Conservation (phyloP, 2,888 invertebrate genomes). For the Xylota segnis region DNA sequence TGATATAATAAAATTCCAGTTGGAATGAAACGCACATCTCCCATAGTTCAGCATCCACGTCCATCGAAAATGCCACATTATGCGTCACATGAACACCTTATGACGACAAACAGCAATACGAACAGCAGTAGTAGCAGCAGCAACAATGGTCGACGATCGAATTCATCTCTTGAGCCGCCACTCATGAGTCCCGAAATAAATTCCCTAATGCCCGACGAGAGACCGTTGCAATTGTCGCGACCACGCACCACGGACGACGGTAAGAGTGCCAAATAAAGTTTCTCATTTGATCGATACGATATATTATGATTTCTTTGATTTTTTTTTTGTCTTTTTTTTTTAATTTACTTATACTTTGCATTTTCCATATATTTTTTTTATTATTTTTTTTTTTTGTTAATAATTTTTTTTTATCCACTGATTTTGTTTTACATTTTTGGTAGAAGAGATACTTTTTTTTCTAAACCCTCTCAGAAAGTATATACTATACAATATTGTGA, state of each 20-base stretch:
- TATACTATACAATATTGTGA: constrained; percentile 71
- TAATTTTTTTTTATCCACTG: constrained; percentile 44
- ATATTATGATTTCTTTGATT: constrained; percentile 47
- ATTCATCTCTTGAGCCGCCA: constrained; percentile 84
- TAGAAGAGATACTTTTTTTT: constrained; percentile 51
- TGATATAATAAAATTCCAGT: constrained; percentile 78
- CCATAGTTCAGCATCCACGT: constrained; percentile 85
- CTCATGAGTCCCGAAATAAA: constrained; percentile 88
- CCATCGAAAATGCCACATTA: constrained; percentile 84
- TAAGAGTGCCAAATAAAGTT: constrained; percentile 72
- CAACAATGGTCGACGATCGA: constrained; percentile 80
- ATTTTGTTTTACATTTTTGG: constrained; percentile 50
- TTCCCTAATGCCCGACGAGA: constrained; percentile 87
- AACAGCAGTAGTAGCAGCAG: constrained; percentile 80
- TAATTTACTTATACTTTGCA: constrained; percentile 69
- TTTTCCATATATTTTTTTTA: constrained; percentile 56
- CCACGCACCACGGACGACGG: constrained; percentile 73
- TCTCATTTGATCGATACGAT: constrained; percentile 51
- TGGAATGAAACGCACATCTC: constrained; percentile 85
- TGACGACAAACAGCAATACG: constrained; percentile 58
- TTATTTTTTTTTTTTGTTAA: constrained; percentile 54
- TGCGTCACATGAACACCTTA: constrained; percentile 77
- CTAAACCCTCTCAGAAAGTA: constrained; percentile 64
- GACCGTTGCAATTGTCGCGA: constrained; percentile 81
- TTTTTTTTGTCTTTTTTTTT: constrained; percentile 51